Evolutionary conservation across 2,888 invertebrate genomes (phyloP).

Genomic region (Stenodema calcarata): DNA sequence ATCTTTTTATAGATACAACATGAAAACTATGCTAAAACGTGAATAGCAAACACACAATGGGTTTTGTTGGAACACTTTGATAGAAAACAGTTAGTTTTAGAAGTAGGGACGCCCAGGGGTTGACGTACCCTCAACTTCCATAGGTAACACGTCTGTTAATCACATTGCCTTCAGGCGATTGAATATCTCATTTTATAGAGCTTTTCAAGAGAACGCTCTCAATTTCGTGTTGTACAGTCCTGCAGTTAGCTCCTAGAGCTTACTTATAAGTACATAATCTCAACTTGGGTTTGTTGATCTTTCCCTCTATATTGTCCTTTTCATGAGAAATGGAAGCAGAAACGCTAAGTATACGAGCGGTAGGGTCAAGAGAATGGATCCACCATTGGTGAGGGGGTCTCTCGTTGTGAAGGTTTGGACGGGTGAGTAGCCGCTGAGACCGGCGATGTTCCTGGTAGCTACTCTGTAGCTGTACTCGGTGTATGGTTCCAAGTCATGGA

Average conservation of each 20-base stretch:
- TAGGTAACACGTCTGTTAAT: background rate
- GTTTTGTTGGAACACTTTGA: background rate
- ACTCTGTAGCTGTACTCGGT: conserved; percentile 66
- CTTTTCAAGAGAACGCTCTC: background rate
- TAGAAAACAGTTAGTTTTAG: background rate
- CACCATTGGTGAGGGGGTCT: background rate
- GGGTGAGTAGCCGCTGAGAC: conserved; percentile 61
- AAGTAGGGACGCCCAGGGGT: background rate
- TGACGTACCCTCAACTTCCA: background rate
- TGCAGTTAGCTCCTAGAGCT: background rate
- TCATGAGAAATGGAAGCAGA: background rate
- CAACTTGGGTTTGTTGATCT: background rate
- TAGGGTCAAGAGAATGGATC: background rate
- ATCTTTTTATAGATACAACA: background rate
- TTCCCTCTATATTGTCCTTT: background rate
- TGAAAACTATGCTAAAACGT: background rate
- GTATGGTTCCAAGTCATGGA: conserved; percentile 63
- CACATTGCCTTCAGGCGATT: background rate
- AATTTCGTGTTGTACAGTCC: background rate
- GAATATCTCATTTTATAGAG: background rate
- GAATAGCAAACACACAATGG: background rate
- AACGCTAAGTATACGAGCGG: background rate
- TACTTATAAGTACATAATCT: background rate
- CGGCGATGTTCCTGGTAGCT: conserved; percentile 67
- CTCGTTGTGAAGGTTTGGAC: conserved; percentile 49